Conservation (phyloP, 2,888 invertebrate species). For the Mamestra brassicae region DNA sequence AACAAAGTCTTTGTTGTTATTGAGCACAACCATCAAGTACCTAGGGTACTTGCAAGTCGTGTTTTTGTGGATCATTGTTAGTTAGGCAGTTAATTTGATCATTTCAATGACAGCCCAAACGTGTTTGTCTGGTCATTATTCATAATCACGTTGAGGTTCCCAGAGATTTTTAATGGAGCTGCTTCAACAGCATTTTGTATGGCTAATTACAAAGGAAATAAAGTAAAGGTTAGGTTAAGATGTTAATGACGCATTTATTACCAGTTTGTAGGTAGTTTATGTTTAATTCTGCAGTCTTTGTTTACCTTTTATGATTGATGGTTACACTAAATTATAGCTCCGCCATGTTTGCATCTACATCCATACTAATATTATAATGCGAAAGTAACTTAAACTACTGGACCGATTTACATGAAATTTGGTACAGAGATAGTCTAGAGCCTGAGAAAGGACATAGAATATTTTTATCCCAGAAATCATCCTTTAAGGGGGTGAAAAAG, state of each 20-base stretch:
- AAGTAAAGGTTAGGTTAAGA: neutral
- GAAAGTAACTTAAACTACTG: too few relatives aligned
- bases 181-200: neutral
- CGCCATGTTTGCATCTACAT: neutral
- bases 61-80: constrained; percentile 35
- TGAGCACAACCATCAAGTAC: constrained; percentile 6
- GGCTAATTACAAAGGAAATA: neutral
- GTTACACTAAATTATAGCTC: neutral
- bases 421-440: too few relatives aligned
- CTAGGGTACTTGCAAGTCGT: neutral
- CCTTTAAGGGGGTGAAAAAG: too few relatives aligned
- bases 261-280: constrained; percentile 5
- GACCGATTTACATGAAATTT: too few relatives aligned
- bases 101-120: constrained; percentile 8
- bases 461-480: too few relatives aligned
- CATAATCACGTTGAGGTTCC: neutral
- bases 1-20: constrained; percentile 47
- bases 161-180: too few relatives aligned
- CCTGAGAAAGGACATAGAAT: too few relatives aligned
- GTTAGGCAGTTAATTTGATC: neutral
- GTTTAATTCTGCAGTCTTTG: neutral
- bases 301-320: neutral
- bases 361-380: too few relatives aligned
- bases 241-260: neutral
- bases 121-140: neutral